These are phyloP conservation scores for Phaedon cochleariae DNA, from an alignment of 2,888 invertebrate species.

Conservation along the genomic window DNA sequence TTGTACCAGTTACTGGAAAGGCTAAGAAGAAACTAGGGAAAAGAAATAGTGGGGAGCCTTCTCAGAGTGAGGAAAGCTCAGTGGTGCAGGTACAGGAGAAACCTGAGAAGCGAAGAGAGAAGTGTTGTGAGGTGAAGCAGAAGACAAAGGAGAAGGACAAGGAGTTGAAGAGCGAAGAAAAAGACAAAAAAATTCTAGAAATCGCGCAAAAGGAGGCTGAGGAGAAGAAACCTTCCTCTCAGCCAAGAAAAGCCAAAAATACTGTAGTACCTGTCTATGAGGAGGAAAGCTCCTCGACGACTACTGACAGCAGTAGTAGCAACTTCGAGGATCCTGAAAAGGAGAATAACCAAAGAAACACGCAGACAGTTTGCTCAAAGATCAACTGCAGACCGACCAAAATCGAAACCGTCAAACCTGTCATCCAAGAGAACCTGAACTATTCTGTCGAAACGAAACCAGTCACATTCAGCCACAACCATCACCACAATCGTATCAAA, in stretches of 20 bases:
- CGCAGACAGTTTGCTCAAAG: slow-evolving; percentile 43
- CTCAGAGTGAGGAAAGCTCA: slow-evolving; percentile 28
- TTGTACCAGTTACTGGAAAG: slow-evolving; percentile 57
- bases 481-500: slow-evolving; percentile 30
- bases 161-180: slow-evolving; percentile 28
- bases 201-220: slow-evolving; percentile 47
- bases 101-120: slow-evolving; percentile 32
- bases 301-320: slow-evolving; percentile 73
- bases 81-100: slow-evolving; percentile 41
- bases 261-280: slow-evolving; percentile 61
- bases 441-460: slow-evolving; percentile 37
- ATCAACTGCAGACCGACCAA: slow-evolving; percentile 34
- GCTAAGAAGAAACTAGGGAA: slow-evolving; percentile 56
- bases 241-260: slow-evolving; percentile 48
- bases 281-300: slow-evolving; percentile 76
- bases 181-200: slow-evolving; percentile 30
- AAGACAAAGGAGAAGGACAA: slow-evolving; percentile 35
- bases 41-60: slow-evolving; percentile 48
- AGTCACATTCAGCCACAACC: slow-evolving; percentile 26
- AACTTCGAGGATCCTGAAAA: slow-evolving; percentile 47
- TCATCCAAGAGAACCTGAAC: slow-evolving; percentile 29
- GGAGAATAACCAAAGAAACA: slow-evolving; percentile 48
- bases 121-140: slow-evolving; percentile 22
- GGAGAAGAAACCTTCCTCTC: slow-evolving; percentile 44
- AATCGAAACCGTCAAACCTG: slow-evolving; percentile 22